Evolutionary conservation across 1,140 invertebrate genomes (phyloP).

Genomic region (Ladona fulva): DNA sequence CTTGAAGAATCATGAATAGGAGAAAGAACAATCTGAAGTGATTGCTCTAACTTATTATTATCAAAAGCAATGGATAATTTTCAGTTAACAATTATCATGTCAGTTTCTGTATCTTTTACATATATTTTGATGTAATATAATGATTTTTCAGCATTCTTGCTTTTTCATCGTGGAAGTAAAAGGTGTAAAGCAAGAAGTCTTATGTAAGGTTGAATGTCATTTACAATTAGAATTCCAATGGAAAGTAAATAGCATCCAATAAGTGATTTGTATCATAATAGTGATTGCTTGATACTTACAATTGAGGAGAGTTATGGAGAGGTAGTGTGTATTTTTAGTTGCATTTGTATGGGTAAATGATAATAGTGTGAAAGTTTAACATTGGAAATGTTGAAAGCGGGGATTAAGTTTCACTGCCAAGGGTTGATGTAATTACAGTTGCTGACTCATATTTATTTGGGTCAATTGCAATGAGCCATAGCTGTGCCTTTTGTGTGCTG

Average conservation of each 20-base stretch:
- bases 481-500: not conserved
- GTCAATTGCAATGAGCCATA: not conserved
- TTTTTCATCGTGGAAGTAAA: too few species aligned
- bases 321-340: not conserved
- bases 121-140: too few species aligned
- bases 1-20: too few species aligned
- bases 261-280: not conserved
- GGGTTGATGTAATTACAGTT: not conserved
- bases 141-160: too few species aligned
- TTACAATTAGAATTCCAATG: not conserved
- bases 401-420: not conserved
- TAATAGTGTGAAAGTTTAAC: not conserved
- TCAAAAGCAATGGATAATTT: too few species aligned
- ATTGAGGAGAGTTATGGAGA: not conserved
- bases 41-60: too few species aligned
- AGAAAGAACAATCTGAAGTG: too few species aligned
- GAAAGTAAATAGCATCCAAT: not conserved
- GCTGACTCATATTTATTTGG: not conserved
- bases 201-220: too few species aligned
- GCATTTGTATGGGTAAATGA: not conserved
- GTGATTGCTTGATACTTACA: not conserved
- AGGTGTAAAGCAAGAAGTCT: too few species aligned
- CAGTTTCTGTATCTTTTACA: too few species aligned
- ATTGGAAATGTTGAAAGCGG: not conserved
- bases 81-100: too few species aligned